Evolutionary conservation across 2,113 vertebrate genomes (phyloP).

Genomic region (Hippolais icterina): DNA sequence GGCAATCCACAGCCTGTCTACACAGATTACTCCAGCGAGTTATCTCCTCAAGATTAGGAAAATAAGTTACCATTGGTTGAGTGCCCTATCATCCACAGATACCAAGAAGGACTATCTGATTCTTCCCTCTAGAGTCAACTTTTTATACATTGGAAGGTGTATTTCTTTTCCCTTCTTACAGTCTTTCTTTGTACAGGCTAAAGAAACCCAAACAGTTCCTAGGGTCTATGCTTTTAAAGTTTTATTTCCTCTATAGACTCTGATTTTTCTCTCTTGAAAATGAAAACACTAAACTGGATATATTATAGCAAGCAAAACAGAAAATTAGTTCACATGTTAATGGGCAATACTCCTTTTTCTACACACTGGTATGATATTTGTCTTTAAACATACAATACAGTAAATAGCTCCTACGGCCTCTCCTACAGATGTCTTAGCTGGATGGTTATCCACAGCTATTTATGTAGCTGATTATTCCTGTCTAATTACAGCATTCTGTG

Average conservation of each 20-base stretch:
- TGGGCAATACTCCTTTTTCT: not conserved
- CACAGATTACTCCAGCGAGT: not conserved
- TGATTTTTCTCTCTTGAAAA: not conserved
- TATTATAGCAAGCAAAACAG: not conserved
- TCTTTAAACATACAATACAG: not conserved
- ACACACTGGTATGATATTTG: not conserved
- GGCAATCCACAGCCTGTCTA: not conserved
- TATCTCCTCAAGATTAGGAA: not conserved
- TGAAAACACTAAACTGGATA: not conserved
- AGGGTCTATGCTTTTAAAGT: not conserved
- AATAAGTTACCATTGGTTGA: not conserved
- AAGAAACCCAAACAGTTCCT: not conserved
- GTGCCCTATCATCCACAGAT: not conserved
- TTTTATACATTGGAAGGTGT: not conserved
- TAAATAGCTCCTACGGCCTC: not conserved
- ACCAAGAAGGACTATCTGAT: not conserved
- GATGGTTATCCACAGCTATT: not conserved
- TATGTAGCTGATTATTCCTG: not conserved
- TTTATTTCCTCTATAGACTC: not conserved
- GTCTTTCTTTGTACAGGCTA: not conserved
- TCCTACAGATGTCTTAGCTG: not conserved
- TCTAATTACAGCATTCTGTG: not conserved
- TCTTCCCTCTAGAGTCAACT: not conserved
- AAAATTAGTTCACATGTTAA: not conserved
- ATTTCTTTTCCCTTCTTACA: not conserved